Conservation (phyloP, 2,888 invertebrate species). For the Tetranychus piercei region DNA sequence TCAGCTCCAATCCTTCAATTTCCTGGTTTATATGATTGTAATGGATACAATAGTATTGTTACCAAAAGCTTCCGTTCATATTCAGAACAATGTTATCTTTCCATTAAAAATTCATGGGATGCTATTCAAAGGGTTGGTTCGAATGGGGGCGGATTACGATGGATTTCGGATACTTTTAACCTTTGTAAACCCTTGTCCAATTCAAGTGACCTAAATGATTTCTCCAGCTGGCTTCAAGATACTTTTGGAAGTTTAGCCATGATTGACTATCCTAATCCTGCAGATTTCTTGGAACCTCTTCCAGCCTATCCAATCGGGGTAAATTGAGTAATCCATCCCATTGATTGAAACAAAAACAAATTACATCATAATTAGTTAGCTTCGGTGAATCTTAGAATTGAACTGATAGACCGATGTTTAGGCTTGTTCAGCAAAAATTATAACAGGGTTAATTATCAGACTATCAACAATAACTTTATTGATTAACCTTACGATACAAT, state of each 20-base stretch:
- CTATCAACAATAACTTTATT: too few species aligned
- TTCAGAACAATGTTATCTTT: conserved; percentile 44
- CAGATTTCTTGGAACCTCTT: conserved; percentile 53
- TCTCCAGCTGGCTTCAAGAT: conserved; percentile 52
- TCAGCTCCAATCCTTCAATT: conserved; percentile 83
- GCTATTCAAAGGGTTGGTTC: conserved; percentile 41
- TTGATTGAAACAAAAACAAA: neutral
- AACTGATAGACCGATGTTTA: too few species aligned
- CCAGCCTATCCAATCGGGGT: conserved; percentile 27
- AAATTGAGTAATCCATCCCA: neutral
- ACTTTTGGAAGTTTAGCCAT: conserved; percentile 63
- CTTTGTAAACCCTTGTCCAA: conserved; percentile 49
- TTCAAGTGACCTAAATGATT: conserved; percentile 37
- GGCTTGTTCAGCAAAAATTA: too few species aligned
- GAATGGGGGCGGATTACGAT: conserved; percentile 47
- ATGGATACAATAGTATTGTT: conserved; percentile 53
- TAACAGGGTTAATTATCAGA: too few species aligned
- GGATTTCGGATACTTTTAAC: conserved; percentile 51
- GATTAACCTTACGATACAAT: too few species aligned
- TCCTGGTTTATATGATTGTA: conserved; percentile 55
- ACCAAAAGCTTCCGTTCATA: conserved; percentile 51
- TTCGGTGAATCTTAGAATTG: too few species aligned
- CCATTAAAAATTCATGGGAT: conserved; percentile 59
- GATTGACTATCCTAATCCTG: conserved; percentile 83
- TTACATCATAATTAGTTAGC: neutral